Evolutionary conservation across 2,797 vertebrate genomes (phyloP), one percentile per base, ranked within the genome.

Genomic region (Pempheris klunzingeri): DNA sequence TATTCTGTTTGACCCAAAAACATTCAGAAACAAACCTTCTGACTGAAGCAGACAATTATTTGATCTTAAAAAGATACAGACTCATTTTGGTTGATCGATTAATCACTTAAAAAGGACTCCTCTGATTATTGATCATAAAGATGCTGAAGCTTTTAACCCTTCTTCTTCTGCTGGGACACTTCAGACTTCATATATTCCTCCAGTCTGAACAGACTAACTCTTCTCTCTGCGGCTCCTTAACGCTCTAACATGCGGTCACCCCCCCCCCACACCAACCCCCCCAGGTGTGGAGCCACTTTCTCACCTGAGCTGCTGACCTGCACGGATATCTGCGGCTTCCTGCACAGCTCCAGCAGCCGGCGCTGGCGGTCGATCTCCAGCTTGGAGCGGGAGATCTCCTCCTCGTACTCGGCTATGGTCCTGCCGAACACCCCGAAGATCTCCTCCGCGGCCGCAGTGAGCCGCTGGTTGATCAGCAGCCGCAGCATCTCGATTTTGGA

Each of bases 391-490:
- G 71, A 82, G 39, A 91, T 80, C 70, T 89, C 83, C 63, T 89
- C 82, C 82, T 92, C 86, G 66, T 88, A 71, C 71, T 88, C 91
- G 24, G 84, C 87, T 0, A 67, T 85, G 46, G 88, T 82, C 2
- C 87, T 89, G 10, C 90, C 74, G 59, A 92, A 90, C 68, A 88
- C 89, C 0, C 46, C 53, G 76, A 91, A 86, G 60, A 92, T 89
- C 57, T 92, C 88, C 58, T 91, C 87, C 0, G 80, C 84, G 32
- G 89, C 91, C 44, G 39, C 89, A 2, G 87, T 85, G 61, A 92
- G 89, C 65, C 87, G 86, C 87, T 91, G 86, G 69, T 39, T 89
- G 76, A 92, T 92, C 8, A 92, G 62, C 46, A 86, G 52, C 59
- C 87, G 2, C 67, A 92, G 15, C 87, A 91, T 68, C 47, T 89